These are phyloP conservation scores for Loriculus beryllinus DNA, from an alignment of 2,797 vertebrate species.

Conservation along the genomic window DNA sequence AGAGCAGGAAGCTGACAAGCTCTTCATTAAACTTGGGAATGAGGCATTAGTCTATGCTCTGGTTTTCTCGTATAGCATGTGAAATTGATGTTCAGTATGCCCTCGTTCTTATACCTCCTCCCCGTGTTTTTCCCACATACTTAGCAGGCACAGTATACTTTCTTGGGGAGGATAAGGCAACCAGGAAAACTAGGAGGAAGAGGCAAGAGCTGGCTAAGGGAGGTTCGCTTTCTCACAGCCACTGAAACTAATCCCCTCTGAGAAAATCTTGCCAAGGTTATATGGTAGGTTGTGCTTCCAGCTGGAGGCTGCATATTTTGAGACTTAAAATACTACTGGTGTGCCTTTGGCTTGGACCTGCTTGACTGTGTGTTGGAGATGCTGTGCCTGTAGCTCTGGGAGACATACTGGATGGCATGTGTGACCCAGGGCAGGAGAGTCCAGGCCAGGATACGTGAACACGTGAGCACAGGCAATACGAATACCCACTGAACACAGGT, in stretches of 20 bases:
- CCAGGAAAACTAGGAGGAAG: not conserved
- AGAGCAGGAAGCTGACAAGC: not conserved
- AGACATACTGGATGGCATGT: not conserved
- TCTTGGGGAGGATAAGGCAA: not conserved
- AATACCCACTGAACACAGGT: not conserved
- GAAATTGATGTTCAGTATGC: rapidly evolving
- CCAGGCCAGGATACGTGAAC: not conserved
- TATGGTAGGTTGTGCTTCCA: not conserved
- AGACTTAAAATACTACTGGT: not conserved
- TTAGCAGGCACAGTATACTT: not conserved
- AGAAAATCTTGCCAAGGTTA: not conserved
- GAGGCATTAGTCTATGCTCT: not conserved
- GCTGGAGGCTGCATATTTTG: not conserved
- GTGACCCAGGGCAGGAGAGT: not conserved
- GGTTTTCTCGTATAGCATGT: not conserved
- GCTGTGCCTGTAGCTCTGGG: not conserved
- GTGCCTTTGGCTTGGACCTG: not conserved
- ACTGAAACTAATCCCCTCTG: not conserved
- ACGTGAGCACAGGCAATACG: not conserved
- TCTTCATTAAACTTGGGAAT: not conserved
- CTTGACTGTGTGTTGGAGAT: not conserved
- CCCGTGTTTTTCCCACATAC: not conserved
- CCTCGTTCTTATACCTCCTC: not conserved
- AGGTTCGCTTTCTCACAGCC: not conserved
- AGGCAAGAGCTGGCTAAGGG: not conserved